A percentile compares a stretch with the other conserved stretches of the same genome.
Evolutionary conservation across 2,113 vertebrate genomes (phyloP).

Genomic region (Oreochromis niloticus): DNA sequence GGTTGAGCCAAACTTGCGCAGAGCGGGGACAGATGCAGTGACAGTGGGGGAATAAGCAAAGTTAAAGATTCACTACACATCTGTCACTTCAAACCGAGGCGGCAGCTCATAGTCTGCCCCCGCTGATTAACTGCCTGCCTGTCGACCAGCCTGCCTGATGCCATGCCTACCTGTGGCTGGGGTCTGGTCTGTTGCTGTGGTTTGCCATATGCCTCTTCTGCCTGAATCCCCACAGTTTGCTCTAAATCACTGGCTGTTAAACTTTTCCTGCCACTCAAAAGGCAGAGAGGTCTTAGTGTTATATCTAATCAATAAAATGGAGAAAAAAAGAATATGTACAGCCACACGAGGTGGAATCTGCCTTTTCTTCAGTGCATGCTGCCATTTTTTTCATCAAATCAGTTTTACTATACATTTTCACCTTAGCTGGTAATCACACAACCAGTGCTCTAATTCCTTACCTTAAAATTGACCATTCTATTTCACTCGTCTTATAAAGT

Average conservation of each 20-base stretch:
- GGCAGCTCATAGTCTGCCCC: conserved; percentile 49
- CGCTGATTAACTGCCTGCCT: conserved; percentile 20
- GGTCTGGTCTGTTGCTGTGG: conserved; percentile 16
- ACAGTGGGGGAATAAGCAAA: conserved; percentile 61
- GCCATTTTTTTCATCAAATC: not conserved
- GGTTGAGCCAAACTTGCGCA: not conserved
- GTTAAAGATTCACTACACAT: conserved; percentile 80
- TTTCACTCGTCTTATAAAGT: not conserved
- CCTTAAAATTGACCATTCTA: not conserved
- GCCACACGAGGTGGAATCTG: not conserved
- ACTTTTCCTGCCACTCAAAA: not conserved
- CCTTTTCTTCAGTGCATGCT: not conserved
- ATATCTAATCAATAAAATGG: not conserved
- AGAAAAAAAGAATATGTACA: not conserved
- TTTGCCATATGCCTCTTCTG: conserved; percentile 45
- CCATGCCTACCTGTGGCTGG: conserved; percentile 63
- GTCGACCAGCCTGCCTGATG: conserved; percentile 40
- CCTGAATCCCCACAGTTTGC: not conserved
- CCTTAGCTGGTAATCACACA: not conserved
- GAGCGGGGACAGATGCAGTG: conserved; percentile 69
- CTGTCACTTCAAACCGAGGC: conserved; percentile 60
- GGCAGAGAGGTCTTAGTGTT: not conserved
- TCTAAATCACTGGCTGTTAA: not conserved
- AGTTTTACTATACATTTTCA: not conserved
- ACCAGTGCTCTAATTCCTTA: not conserved